phyloP scores from a whole-genome alignment of 2,797 vertebrate genomes.

The Geranospiza caerulescens region DNA sequence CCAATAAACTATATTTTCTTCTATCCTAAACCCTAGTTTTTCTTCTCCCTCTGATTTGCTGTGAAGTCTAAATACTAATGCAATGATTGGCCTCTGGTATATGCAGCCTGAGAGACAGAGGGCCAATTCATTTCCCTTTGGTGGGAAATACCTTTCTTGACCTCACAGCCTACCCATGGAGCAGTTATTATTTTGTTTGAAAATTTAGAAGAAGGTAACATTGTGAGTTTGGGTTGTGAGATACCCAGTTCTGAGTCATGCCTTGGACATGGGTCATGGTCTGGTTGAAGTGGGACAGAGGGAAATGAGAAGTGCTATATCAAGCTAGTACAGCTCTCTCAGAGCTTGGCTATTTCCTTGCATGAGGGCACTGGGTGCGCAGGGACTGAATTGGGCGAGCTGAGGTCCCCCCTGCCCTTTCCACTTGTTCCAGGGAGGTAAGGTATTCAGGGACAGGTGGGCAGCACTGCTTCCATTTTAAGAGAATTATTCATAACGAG shows the following conservation, averaged over 20 bases:
- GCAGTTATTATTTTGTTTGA: neutral
- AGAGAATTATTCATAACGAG: neutral
- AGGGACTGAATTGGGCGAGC: neutral
- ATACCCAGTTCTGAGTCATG: neutral
- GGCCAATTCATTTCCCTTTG: neutral
- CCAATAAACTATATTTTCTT: neutral
- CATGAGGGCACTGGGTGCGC: fast-evolving
- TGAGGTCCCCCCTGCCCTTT: neutral
- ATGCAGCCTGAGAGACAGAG: neutral
- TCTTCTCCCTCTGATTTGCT: neutral
- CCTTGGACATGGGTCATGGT: neutral
- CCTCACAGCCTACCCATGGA: neutral
- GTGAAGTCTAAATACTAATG: neutral
- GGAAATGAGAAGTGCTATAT: neutral
- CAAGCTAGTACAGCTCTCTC: neutral
- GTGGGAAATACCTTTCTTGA: neutral
- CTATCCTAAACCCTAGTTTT: neutral
- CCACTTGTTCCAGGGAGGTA: neutral
- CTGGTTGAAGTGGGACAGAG: neutral
- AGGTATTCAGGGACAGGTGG: neutral
- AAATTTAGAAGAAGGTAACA: neutral
- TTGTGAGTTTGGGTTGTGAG: neutral
- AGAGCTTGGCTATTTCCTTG: neutral
- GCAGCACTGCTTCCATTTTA: constrained; percentile 16
- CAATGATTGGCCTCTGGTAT: neutral